phyloP scores from a whole-genome alignment of 2,888 invertebrate genomes.

The Nomada goodeniana region DNA sequence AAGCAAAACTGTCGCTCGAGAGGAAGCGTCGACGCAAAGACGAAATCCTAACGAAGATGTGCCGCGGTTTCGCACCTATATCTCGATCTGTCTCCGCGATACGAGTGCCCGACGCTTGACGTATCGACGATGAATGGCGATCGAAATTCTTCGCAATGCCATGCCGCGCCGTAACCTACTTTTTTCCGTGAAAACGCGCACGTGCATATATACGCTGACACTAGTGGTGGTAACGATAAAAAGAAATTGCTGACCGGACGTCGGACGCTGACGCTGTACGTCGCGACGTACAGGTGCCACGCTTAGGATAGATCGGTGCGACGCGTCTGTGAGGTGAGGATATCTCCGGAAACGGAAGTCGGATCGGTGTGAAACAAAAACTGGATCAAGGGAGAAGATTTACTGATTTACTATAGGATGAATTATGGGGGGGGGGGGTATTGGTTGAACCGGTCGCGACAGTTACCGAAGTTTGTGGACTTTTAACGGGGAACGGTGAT shows the following conservation, averaged over 20 bases:
- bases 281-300: neutral
- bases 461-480: neutral
- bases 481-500: neutral
- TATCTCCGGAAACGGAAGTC: neutral
- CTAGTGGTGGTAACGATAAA: neutral
- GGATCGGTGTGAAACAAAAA: neutral
- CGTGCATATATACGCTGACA: neutral
- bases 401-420: neutral
- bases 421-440: neutral
- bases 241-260: constrained; percentile 4
- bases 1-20: neutral
- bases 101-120: neutral
- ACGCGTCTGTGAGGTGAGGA: neutral
- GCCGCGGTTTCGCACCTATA: neutral
- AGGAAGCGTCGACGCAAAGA: neutral
- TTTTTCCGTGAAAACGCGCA: neutral
- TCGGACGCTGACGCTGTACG: constrained; percentile 1
- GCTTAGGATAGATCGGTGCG: neutral
- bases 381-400: neutral
- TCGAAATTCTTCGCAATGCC: constrained; percentile 1
- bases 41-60: too few relatives aligned
- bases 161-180: neutral
- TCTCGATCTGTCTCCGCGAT: neutral
- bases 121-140: constrained; percentile 7
- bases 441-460: neutral